Conservation (phyloP, 2,888 invertebrate genomes). For the Torymus aiolomorphi region DNA sequence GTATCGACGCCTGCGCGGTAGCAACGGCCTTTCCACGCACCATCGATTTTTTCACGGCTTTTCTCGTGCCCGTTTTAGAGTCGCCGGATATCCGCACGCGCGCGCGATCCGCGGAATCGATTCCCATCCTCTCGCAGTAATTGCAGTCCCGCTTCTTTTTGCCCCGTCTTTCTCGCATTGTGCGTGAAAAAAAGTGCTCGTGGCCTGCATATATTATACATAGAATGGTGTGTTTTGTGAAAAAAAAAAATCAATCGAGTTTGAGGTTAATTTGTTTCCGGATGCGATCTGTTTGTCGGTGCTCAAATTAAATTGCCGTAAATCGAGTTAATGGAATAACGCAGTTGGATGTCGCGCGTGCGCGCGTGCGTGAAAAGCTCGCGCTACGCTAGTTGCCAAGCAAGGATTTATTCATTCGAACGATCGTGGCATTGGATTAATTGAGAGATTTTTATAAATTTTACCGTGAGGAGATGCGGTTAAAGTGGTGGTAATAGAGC, state of each 20-base stretch:
- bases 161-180: neutral
- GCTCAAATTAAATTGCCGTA: neutral
- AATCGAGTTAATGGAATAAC: neutral
- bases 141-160: constrained; percentile 10
- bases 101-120: constrained; percentile 50
- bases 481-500: too few species aligned
- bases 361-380: neutral
- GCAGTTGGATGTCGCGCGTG: too few species aligned
- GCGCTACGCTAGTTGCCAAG: neutral
- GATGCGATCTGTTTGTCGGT: neutral
- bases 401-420: constrained; percentile 27
- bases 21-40: constrained; percentile 33
- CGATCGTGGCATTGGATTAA: neutral
- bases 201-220: constrained; percentile 10
- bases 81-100: constrained; percentile 61
- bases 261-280: constrained; percentile 24
- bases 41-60: constrained; percentile 51
- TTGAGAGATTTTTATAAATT: neutral
- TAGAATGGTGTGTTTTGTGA: neutral
- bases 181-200: too few species aligned
- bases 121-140: constrained; percentile 36
- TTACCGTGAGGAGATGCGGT: neutral
- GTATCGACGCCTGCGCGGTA: constrained; percentile 3
- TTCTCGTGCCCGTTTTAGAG: constrained; percentile 10
- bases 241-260: neutral